Evolutionary conservation across 1,140 invertebrate species (phyloP).

Genomic region (Neodiprion pinetum): DNA sequence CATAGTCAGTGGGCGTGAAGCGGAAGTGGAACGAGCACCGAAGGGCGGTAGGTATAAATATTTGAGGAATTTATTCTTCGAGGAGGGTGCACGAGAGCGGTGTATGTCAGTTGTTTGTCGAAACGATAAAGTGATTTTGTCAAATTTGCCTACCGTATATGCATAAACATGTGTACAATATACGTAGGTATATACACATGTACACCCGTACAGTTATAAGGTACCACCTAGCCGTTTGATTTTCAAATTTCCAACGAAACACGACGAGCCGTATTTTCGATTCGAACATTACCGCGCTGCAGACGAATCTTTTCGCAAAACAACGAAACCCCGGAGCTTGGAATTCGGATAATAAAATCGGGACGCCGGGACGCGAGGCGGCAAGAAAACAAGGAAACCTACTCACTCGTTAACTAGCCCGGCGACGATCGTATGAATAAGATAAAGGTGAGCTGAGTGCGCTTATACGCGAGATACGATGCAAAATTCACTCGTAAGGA

Average conservation of each 20-base stretch:
- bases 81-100: slow-evolving; percentile 25
- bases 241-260: not conserved
- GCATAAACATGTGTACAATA: no score
- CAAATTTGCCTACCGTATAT: slow-evolving; percentile 34
- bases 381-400: not conserved
- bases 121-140: slow-evolving; percentile 51
- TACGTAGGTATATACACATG: no score
- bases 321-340: not conserved
- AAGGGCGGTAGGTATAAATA: slow-evolving; percentile 52
- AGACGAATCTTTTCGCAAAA: not conserved
- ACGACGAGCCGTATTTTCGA: no score
- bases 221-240: not conserved
- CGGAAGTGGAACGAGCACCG: slow-evolving; percentile 42
- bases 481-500: not conserved
- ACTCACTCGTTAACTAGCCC: not conserved
- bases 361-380: not conserved
- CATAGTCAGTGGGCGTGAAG: slow-evolving; percentile 52
- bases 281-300: no score
- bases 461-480: not conserved
- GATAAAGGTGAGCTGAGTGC: not conserved
- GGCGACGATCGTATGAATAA: slow-evolving; percentile 7
- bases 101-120: slow-evolving; percentile 47
- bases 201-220: no score
- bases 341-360: not conserved
- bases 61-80: slow-evolving; percentile 59